phyloP scores from a whole-genome alignment of 2,888 invertebrate genomes.

The Thumatha senex region DNA sequence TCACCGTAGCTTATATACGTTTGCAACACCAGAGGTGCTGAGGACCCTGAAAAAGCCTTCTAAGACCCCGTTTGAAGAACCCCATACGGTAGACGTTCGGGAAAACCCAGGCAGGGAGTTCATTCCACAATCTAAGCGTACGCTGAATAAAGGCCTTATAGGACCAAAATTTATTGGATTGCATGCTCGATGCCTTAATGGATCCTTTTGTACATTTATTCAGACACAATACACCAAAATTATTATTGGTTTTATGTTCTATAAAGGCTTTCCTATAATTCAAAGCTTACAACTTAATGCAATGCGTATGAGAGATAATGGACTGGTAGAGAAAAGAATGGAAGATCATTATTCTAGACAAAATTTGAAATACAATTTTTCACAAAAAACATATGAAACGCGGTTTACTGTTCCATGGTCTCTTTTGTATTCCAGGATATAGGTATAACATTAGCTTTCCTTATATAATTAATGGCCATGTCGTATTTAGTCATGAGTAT shows the following conservation, averaged over 20 bases:
- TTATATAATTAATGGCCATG: constrained; percentile 3
- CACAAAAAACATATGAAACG: constrained; percentile 15
- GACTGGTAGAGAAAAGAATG: constrained; percentile 6
- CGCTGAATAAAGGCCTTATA: no score
- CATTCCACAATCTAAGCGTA: no score
- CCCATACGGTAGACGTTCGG: no score
- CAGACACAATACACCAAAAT: constrained; percentile 8
- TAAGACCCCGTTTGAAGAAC: no score
- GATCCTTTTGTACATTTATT: constrained; percentile 18
- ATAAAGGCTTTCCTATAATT: constrained; percentile 13
- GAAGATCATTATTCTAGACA: constrained; percentile 8
- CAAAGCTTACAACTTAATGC: constrained; percentile 1
- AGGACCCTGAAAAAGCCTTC: no score
- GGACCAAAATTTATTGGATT: no score
- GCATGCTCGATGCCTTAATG: no score
- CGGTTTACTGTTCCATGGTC: constrained; percentile 29
- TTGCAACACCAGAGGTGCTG: no score
- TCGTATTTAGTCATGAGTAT: no score
- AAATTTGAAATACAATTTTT: constrained; percentile 10
- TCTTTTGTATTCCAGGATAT: constrained; percentile 18
- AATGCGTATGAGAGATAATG: constrained; percentile 12
- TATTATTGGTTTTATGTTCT: constrained; percentile 4
- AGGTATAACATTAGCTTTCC: constrained; percentile 8
- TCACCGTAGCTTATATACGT: no score
- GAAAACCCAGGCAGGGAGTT: no score